phyloP scores from a whole-genome alignment of 1,140 invertebrate genomes.

The Fopius arisanus region DNA sequence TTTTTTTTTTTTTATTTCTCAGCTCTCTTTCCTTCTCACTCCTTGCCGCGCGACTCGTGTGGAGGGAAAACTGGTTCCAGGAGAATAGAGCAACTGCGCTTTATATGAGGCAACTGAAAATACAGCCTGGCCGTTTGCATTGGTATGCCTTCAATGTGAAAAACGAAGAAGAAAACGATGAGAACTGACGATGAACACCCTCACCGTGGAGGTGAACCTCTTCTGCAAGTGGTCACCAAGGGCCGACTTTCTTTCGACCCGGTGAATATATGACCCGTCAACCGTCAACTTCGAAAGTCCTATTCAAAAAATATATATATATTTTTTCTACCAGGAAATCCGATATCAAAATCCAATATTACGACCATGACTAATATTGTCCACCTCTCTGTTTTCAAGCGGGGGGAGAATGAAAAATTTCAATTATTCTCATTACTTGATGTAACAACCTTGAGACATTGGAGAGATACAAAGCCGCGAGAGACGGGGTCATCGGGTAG shows the following conservation, averaged over 20 bases:
- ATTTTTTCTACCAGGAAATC: too few relatives aligned
- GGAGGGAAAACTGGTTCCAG: constrained; percentile 64
- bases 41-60: constrained; percentile 32
- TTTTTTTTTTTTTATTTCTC: constrained; percentile 31
- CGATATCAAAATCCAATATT: too few relatives aligned
- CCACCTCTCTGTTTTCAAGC: too few relatives aligned
- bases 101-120: constrained; percentile 43
- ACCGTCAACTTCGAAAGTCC: too few relatives aligned
- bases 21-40: constrained; percentile 19
- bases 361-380: too few relatives aligned
- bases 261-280: too few relatives aligned
- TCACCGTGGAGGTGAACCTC: constrained; percentile 15
- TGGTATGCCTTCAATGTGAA: background rate
- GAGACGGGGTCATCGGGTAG: background rate
- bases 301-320: too few relatives aligned
- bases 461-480: background rate
- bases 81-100: constrained; percentile 61
- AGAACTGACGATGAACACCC: constrained; percentile 16
- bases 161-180: too few relatives aligned
- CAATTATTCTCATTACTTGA: constrained; percentile 4
- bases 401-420: constrained; percentile 4
- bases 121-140: constrained; percentile 28
- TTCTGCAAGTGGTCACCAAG: constrained; percentile 11
- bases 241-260: too few relatives aligned
- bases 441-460: constrained; percentile 16